Evolutionary conservation across 2,797 vertebrate species (phyloP).

Genomic region (Chaenodraco wilsoni): DNA sequence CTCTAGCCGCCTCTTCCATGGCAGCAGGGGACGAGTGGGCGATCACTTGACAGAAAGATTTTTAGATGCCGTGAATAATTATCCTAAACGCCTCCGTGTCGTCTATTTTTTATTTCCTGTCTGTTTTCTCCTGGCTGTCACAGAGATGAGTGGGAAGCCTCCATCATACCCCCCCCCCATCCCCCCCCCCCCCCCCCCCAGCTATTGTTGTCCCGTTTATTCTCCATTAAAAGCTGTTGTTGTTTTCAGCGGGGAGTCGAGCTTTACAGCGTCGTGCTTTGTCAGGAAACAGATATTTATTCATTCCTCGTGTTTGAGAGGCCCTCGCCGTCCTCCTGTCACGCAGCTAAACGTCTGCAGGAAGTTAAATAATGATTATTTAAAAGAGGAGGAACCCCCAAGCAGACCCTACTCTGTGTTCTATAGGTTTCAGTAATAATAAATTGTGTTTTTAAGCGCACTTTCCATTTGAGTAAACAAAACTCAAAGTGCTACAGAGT

Average conservation of each 20-base stretch:
- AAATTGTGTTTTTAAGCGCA: too few species aligned
- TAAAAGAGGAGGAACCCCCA: not conserved
- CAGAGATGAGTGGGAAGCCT: slow-evolving; percentile 68
- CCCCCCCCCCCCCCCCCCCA: slow-evolving; percentile 31
- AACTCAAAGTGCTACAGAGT: too few species aligned
- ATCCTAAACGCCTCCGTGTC: slow-evolving; percentile 49
- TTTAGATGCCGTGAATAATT: slow-evolving; percentile 61
- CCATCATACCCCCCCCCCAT: slow-evolving; percentile 53
- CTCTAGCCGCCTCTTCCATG: slow-evolving; percentile 37
- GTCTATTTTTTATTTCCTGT: slow-evolving; percentile 39
- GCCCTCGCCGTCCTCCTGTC: slow-evolving; percentile 3
- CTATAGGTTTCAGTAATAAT: too few species aligned
- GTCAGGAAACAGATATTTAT: slow-evolving; percentile 28
- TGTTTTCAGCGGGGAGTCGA: slow-evolving; percentile 27
- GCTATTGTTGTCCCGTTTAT: slow-evolving; percentile 61
- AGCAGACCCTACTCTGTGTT: too few species aligned
- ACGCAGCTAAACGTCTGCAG: slow-evolving; percentile 20
- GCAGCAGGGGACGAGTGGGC: slow-evolving; percentile 49
- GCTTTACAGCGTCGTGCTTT: slow-evolving; percentile 19
- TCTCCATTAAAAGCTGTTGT: slow-evolving; percentile 48
- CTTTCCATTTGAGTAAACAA: too few species aligned
- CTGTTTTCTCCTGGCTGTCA: slow-evolving; percentile 60
- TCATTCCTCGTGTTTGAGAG: slow-evolving; percentile 8
- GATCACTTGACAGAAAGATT: slow-evolving; percentile 72
- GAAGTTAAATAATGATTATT: not conserved